phyloP scores from a whole-genome alignment of 2,113 vertebrate species.

The Irena cyanogastra region DNA sequence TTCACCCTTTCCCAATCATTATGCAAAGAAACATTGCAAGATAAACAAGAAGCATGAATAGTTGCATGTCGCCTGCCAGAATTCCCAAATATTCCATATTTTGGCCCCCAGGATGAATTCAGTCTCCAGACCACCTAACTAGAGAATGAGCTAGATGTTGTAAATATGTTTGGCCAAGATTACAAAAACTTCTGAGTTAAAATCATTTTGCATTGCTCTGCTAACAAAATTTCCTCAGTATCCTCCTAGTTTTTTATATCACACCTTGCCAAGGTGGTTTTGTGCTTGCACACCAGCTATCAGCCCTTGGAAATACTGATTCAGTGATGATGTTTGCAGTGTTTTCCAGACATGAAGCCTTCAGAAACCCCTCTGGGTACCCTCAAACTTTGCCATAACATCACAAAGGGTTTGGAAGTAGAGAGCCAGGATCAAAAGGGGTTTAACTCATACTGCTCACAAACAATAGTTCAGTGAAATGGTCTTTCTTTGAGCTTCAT shows the following conservation, averaged over 20 bases:
- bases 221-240: neutral
- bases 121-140: constrained; percentile 58
- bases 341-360: neutral
- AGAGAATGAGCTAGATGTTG: neutral
- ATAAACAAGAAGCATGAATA: constrained; percentile 28
- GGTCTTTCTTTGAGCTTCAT: neutral
- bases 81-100: constrained; percentile 51
- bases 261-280: constrained; percentile 29
- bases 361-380: neutral
- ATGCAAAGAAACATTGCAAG: constrained; percentile 2
- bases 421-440: neutral
- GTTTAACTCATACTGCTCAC: neutral
- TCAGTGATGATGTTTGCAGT: neutral
- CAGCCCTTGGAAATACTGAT: neutral
- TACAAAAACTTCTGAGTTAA: constrained; percentile 14
- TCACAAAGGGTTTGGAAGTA: neutral
- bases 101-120: neutral
- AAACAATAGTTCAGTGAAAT: neutral
- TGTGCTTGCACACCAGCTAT: neutral
- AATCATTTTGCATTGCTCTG: neutral
- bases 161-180: constrained; percentile 8
- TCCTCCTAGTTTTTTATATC: neutral
- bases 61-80: neutral
- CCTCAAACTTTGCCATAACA: neutral
- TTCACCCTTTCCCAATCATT: constrained; percentile 15